phyloP scores from a whole-genome alignment of 1,140 invertebrate genomes.

The Harpegnathos saltator region DNA sequence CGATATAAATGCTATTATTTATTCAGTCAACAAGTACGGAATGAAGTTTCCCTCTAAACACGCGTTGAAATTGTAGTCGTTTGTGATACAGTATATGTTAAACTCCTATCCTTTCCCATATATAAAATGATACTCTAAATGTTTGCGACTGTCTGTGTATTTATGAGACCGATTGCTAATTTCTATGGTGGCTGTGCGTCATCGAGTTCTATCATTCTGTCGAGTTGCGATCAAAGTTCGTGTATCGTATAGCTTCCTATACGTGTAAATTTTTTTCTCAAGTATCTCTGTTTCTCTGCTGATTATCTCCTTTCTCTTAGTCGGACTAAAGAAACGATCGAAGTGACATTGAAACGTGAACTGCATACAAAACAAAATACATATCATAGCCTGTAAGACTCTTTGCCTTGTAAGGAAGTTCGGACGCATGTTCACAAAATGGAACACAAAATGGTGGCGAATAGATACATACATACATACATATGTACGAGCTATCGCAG shows the following conservation, averaged over 20 bases:
- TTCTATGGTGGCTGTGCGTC: no score
- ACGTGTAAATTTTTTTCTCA: background rate
- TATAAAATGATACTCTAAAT: conserved; percentile 13
- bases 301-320: conserved; percentile 31
- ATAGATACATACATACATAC: conserved; percentile 19
- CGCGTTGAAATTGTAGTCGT: background rate
- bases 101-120: background rate
- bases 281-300: conserved; percentile 14
- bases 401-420: conserved; percentile 42
- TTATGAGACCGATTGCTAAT: no score
- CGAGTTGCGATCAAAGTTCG: no score
- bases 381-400: conserved; percentile 72
- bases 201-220: no score
- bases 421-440: conserved; percentile 45
- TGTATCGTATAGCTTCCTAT: conserved; percentile 7
- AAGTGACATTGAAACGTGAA: conserved; percentile 19
- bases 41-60: background rate
- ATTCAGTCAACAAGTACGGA: background rate
- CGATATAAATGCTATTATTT: background rate
- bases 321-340: conserved; percentile 38
- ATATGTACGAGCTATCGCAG: conserved; percentile 61
- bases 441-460: conserved; percentile 10
- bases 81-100: conserved; percentile 14
- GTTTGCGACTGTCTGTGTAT: conserved; percentile 24
- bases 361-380: conserved; percentile 61